Conservation (phyloP, 2,113 vertebrate genomes). For the Channa argus region DNA sequence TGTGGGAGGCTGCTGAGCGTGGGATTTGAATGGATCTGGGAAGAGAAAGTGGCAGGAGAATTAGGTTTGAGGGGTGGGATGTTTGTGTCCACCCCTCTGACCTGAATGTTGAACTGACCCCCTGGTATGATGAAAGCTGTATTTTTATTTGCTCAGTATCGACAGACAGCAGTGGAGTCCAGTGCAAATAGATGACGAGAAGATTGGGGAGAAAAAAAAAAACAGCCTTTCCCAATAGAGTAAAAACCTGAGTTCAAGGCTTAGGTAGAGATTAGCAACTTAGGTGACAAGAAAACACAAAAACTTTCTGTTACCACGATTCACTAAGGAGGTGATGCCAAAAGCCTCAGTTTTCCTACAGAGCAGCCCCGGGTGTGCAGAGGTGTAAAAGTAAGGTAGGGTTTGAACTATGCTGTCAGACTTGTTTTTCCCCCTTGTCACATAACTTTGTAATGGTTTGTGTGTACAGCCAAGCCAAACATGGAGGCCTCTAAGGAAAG, state of each 20-base stretch:
- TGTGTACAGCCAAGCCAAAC: too few relatives aligned
- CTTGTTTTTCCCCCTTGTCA: too few relatives aligned
- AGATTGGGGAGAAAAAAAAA: conserved; percentile 50
- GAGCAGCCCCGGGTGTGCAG: background rate
- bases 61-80: conserved; percentile 41
- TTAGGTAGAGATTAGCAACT: conserved; percentile 41
- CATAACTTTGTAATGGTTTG: too few relatives aligned
- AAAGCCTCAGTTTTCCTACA: conserved; percentile 1
- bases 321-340: background rate
- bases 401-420: background rate
- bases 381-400: background rate
- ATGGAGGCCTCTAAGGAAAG: background rate
- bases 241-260: conserved; percentile 26
- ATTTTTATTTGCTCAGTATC: conserved; percentile 59
- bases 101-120: conserved; percentile 49
- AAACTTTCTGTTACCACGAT: conserved; percentile 5
- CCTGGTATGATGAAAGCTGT: conserved; percentile 56
- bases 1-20: conserved; percentile 41
- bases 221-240: conserved; percentile 35
- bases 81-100: conserved; percentile 59
- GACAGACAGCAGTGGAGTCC: conserved; percentile 56
- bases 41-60: conserved; percentile 41
- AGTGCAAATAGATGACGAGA: conserved; percentile 58
- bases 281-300: conserved; percentile 32
- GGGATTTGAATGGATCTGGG: conserved; percentile 37